phyloP scores from a whole-genome alignment of 2,797 vertebrate species.

The Apodemus agrarius region DNA sequence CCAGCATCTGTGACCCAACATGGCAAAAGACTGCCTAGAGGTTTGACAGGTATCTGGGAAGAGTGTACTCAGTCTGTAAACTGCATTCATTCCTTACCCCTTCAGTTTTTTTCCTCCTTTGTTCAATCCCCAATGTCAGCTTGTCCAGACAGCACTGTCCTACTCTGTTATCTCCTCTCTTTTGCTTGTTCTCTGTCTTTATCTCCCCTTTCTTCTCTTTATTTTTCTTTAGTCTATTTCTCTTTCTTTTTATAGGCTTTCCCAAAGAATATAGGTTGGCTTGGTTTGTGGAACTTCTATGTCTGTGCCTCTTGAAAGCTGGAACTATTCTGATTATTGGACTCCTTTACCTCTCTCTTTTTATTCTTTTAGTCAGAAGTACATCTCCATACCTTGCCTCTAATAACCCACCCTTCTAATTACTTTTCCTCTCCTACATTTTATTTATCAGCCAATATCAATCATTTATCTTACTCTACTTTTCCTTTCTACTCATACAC shows the following conservation, averaged over 20 bases:
- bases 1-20: neutral
- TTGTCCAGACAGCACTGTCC: neutral
- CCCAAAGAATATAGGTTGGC: neutral
- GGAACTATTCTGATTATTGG: neutral
- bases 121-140: neutral
- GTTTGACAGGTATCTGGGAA: neutral
- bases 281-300: neutral
- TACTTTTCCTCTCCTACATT: neutral
- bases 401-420: neutral
- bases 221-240: neutral
- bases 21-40: neutral
- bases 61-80: neutral
- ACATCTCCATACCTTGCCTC: neutral
- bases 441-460: neutral
- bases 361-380: neutral
- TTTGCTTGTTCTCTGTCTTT: neutral
- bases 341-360: neutral
- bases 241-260: neutral
- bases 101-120: neutral
- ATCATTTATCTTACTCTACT: neutral
- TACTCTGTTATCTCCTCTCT: neutral
- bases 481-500: neutral
- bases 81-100: neutral
- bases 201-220: neutral
- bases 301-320: neutral